Evolutionary conservation across 2,888 invertebrate species (phyloP), one percentile per base, ranked within the genome.

Genomic region (Eugnorisma glareosa): DNA sequence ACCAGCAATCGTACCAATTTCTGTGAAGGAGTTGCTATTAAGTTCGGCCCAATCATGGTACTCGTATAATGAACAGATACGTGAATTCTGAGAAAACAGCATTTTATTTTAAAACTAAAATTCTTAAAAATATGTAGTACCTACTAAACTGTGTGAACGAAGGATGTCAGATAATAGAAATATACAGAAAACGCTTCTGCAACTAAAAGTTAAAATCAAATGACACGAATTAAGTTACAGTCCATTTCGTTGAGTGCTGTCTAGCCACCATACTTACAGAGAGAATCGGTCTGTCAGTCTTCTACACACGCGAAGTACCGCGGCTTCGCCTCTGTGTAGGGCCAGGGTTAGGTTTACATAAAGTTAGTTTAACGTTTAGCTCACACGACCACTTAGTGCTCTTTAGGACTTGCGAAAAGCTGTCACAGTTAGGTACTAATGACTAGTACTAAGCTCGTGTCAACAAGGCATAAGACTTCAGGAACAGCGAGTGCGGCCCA

Each of bases 191-290:
- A 73, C 43, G 31, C 43, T 75, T 43, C 35, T 8, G 64, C 64
- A 61, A 73, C n/a, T 54, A 18, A 45, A 75, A 82, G 24, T 82
- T 66, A 59, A 83, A 78, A 77, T 43, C n/a, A 40, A 82, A 64
- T 57, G 82, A 64, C 31, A 35, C 24, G 24, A 77, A 78, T 77
- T 31, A 57, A 66, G 48, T 76, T 43, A 66, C 57, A 35, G 48
- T 35, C 35, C 77, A 77, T 59, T 83, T 51, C 31, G 40, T 28
- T n/a, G 57, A 84, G 81, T 79, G 48, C 84, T 54, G 67, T 72
- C 72, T 79, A 48, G 45, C 63, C 57, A n/a, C 37, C 61, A 63
- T n/a, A n/a, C 54, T 66, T 54, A 48, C 82, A 15, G n/a, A 48
- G 31, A 18, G 40, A 18, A 4, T 45, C 40, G 21, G 13, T 54